Base-by-base conservation (phyloP, 2,113 vertebrate species). In the Hylia prasina region DNA sequence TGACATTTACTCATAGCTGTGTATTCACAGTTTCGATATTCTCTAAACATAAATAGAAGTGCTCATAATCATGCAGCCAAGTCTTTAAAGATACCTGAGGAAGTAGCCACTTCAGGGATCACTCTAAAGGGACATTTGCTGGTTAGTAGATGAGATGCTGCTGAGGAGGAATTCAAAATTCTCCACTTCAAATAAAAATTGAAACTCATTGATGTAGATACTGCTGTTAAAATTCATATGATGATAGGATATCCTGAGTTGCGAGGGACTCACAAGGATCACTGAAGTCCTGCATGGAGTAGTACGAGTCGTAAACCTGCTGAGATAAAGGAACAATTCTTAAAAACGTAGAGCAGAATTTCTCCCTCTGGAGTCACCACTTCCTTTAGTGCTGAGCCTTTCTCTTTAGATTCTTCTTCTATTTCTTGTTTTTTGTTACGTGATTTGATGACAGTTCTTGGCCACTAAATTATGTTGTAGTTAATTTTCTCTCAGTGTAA, bases 351-450 rank as follows among this genome's bases (percentile, higher is more conserved):
- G n/a, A 78, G 27, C 14, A 75, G 39, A 40, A 40, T 57, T 51
- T 27, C 16, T 61, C 27, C 16, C 40, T 61, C 57, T 70, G 45
- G 27, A 56, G 7, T 45, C 44, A 66, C 2, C 3, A 2, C 31
- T 58, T 82, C 23, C 15, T 33, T 37, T 58, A 30, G 9, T 4
- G 2, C 12, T 4, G 1, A 14, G 11, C 8, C 21, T 70, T 71
- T 75, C 44, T 40, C 12, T 61, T 85, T 19, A 40, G 28, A 50
- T 58, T 76, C 7, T 35, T 89, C n/a, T 64, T 33, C 27, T 48
- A 1, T 16, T 12, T 65, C 15, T 58, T 78, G 14, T 1, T 9
- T 63, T 50, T 65, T 82, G 8, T 15, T 37, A 18, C 0, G 0
- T 10, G 20, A 50, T 28, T 56, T 22, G 30, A n/a, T 18, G 15